Base-by-base conservation (phyloP, 2,113 vertebrate genomes). In the Passer domesticus region DNA sequence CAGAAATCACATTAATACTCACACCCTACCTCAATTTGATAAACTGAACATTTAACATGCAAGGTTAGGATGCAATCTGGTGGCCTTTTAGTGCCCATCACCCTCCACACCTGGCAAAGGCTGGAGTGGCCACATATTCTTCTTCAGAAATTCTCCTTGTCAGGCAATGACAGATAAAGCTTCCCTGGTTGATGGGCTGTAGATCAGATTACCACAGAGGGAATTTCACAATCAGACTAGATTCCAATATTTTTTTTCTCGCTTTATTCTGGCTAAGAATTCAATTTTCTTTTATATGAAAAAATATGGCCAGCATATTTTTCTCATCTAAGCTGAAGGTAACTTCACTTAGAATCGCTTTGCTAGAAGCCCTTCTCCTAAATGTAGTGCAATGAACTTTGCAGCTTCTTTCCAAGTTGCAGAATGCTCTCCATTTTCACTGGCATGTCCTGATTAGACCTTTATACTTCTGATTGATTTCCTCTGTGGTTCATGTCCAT, bases 271-370 rank as follows among this genome's bases (percentile, higher is more conserved):
- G 67, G 63, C 67, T 67, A 94, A 80, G 59, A 88, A 95, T 47
- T 88, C 59, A 37, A 90, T 95, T 94, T 97, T 55, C 76, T 83
- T 94, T 87, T 83, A 77, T 85, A 91, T 80, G 78, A 95, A 91
- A 94, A 95, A 92, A 69, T 87, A 94, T 62, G 55, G 55, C 82
- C 63, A 70, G 59, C 20, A 28, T 87, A 53, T 58, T 81, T 94
- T 88, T 95, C 84, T 82, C 87, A 73, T 93, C 62, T 76, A 59
- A 77, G 47, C n/a, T 44, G 47, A 94, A 80, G 43, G 30, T 22
- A 66, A 69, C 70, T 58, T 74, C 78, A 28, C 70, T 95, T 59
- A 62, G 39, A 83, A 43, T 31, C 63, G 81, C 46, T 92, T 93
- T 95, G 59, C 82, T 88, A 41, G 78, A 55, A 79, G 55, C n/a